Evolutionary conservation across 2,797 vertebrate genomes (phyloP).

Genomic region (Harpagifer antarcticus): DNA sequence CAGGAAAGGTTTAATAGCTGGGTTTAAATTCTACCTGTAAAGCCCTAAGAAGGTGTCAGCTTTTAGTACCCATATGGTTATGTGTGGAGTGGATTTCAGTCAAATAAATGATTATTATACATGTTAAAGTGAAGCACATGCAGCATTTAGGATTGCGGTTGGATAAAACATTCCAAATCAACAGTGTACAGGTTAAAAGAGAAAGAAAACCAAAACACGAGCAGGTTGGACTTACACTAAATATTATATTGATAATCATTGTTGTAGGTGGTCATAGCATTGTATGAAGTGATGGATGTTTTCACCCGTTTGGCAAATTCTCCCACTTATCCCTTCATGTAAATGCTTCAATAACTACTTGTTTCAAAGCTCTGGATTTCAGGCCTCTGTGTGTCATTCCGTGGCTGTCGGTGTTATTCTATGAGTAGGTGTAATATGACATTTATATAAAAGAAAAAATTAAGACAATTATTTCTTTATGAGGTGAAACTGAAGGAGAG

Average conservation of each 20-base stretch:
- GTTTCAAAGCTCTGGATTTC: constrained; percentile 66
- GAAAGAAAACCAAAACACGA: constrained; percentile 61
- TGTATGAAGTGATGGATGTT: constrained; percentile 75
- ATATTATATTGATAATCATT: constrained; percentile 65
- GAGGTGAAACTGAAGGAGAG: constrained; percentile 45
- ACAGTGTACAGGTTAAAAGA: constrained; percentile 60
- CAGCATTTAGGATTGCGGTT: constrained; percentile 49
- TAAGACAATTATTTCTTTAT: constrained; percentile 56
- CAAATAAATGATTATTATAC: constrained; percentile 18
- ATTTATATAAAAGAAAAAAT: constrained; percentile 66
- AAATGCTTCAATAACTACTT: constrained; percentile 67
- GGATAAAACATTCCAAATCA: constrained; percentile 75
- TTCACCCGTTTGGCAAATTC: constrained; percentile 60
- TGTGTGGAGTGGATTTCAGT: constrained; percentile 41
- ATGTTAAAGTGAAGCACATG: constrained; percentile 66
- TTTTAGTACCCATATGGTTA: constrained; percentile 8
- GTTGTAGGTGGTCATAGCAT: constrained; percentile 73
- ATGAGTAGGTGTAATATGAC: constrained; percentile 74
- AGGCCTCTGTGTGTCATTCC: constrained; percentile 69
- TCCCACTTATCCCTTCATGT: constrained; percentile 64
- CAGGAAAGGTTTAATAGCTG: constrained; percentile 62
- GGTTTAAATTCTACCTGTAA: constrained; percentile 43
- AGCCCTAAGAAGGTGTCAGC: constrained; percentile 33
- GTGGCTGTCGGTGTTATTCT: constrained; percentile 79
- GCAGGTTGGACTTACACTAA: constrained; percentile 51